Conservation (phyloP, 2,113 vertebrate species). For the Chionodraco myersi region DNA sequence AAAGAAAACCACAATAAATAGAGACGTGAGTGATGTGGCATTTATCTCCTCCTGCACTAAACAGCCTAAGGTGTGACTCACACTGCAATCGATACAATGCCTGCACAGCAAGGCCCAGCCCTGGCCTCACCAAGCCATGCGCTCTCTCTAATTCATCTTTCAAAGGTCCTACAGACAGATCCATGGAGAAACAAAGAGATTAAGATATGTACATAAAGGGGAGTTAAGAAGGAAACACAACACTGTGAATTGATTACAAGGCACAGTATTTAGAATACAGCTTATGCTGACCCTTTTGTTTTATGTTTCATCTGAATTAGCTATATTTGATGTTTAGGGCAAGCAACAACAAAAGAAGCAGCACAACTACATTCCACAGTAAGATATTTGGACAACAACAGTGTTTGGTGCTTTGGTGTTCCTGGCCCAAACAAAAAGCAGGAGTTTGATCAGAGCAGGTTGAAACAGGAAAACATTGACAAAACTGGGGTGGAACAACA, state of each 20-base stretch:
- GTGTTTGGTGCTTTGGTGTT: conserved; percentile 8
- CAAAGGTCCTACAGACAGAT: conserved; percentile 70
- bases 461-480: background rate
- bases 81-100: conserved; percentile 82
- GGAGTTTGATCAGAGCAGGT: conserved; percentile 4
- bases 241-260: conserved; percentile 17
- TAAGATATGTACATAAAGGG: conserved; percentile 50
- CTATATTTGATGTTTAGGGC: conserved; percentile 16
- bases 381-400: background rate
- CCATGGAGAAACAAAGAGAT: conserved; percentile 54
- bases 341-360: background rate
- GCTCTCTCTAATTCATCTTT: conserved; percentile 78
- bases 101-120: conserved; percentile 72
- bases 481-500: too few species aligned
- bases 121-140: conserved; percentile 69
- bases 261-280: background rate
- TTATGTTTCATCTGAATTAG: background rate
- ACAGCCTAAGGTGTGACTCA: conserved; percentile 82
- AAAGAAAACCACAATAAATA: conserved; percentile 71
- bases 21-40: conserved; percentile 79
- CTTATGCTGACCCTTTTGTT: background rate
- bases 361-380: background rate
- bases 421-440: background rate
- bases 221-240: conserved; percentile 47
- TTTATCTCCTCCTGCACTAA: conserved; percentile 81